Percentiles rank a stretch among this genome's conserved stretches.
Conservation (phyloP, 92 coral and sea anemone genomes). For the Parazoanthus darwini region DNA sequence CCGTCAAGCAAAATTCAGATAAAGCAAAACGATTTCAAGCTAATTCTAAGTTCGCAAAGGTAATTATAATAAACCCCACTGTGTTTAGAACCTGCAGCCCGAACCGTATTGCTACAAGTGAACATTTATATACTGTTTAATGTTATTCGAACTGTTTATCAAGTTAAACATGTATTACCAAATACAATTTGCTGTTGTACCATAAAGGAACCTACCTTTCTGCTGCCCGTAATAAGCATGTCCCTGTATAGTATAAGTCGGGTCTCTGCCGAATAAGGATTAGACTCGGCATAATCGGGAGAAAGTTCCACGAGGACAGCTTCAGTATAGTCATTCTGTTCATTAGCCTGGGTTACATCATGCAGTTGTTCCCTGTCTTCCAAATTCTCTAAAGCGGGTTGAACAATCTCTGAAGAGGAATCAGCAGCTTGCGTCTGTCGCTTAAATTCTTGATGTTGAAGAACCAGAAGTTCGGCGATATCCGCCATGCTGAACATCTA, state of each 20-base stretch:
- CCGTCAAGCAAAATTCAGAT: too few species aligned
- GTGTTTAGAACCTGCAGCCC: too few species aligned
- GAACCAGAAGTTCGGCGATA: slow-evolving; percentile 33
- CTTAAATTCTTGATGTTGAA: slow-evolving; percentile 30
- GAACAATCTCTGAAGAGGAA: background rate
- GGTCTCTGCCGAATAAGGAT: slow-evolving; percentile 7
- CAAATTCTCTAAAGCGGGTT: background rate
- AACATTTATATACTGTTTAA: too few species aligned
- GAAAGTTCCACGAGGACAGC: background rate
- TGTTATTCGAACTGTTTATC: too few species aligned
- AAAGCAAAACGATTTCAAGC: too few species aligned
- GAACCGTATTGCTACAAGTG: too few species aligned
- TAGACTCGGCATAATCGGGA: background rate
- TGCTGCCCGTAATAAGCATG: slow-evolving; percentile 29
- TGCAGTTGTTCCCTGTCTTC: background rate
- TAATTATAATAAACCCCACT: too few species aligned
- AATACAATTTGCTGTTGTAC: too few species aligned
- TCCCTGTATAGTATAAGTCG: slow-evolving; percentile 2
- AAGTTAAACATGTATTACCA: too few species aligned
- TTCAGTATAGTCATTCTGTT: background rate
- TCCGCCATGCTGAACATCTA: slow-evolving; percentile 43
- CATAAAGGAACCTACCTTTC: slow-evolving; percentile 3
- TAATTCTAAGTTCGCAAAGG: too few species aligned
- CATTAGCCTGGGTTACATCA: background rate
- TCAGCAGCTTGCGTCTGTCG: background rate